phyloP scores from a whole-genome alignment of 1,140 invertebrate genomes.

The Aphidius ervi region DNA sequence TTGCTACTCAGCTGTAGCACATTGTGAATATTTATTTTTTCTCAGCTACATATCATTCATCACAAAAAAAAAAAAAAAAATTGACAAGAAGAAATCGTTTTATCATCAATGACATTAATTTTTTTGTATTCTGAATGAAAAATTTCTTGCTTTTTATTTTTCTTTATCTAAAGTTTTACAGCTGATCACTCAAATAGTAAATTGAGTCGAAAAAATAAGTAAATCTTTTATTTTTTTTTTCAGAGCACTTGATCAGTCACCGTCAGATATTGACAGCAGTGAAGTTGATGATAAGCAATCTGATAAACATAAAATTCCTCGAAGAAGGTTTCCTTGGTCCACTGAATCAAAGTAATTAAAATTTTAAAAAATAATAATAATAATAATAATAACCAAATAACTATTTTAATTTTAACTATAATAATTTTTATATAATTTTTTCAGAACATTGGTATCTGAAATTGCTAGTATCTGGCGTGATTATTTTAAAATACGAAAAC shows the following conservation, averaged over 20 bases:
- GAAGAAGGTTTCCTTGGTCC: constrained; percentile 58
- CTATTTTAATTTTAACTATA: too few species aligned
- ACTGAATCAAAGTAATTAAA: constrained; percentile 54
- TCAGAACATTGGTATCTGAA: constrained; percentile 41
- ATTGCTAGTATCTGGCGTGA: constrained; percentile 38
- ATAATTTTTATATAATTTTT: constrained; percentile 2
- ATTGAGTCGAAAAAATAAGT: not conserved
- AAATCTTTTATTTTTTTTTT: too few species aligned
- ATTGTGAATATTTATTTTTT: constrained; percentile 14
- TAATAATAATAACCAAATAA: constrained; percentile 9
- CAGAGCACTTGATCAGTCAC: constrained; percentile 1
- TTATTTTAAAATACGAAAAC: constrained; percentile 47
- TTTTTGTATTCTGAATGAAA: constrained; percentile 20
- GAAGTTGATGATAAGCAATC: constrained; percentile 44
- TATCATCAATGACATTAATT: constrained; percentile 46
- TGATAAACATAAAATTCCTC: constrained; percentile 54
- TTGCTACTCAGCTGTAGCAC: constrained; percentile 1
- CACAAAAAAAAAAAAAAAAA: constrained; percentile 20
- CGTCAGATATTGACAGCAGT: constrained; percentile 39
- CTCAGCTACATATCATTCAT: too few species aligned
- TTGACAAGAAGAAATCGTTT: constrained; percentile 33
- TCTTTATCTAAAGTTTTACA: not conserved
- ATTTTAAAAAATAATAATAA: not conserved
- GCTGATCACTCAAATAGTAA: not conserved
- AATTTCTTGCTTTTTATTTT: not conserved